A percentile compares a stretch with the other conserved stretches of the same genome.
phyloP scores from a whole-genome alignment of 2,113 vertebrate genomes.

The Albula glossodonta region DNA sequence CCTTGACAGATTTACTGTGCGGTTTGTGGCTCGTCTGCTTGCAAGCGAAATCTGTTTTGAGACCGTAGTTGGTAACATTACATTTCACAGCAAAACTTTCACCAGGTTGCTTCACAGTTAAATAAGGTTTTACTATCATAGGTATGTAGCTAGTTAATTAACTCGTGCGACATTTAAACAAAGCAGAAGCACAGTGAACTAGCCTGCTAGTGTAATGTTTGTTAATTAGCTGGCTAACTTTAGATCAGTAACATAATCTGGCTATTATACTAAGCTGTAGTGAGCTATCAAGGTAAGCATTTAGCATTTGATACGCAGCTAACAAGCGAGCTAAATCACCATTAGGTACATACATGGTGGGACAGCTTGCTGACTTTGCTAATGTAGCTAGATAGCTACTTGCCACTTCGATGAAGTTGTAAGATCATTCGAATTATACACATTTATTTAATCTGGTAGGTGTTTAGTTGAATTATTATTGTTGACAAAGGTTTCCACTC shows the following conservation, averaged over 20 bases:
- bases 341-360: neutral
- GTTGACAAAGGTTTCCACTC: no score
- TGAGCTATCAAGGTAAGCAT: neutral
- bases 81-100: neutral
- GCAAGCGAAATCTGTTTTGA: neutral
- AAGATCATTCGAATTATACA: neutral
- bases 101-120: neutral
- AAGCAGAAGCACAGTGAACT: neutral
- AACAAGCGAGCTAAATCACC: neutral
- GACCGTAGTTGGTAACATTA: no score
- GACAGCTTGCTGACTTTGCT: neutral
- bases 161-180: neutral
- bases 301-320: neutral
- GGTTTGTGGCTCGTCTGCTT: neutral
- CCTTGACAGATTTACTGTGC: constrained; percentile 21
- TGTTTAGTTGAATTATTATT: no score
- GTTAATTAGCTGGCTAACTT: neutral
- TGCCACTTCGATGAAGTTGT: neutral
- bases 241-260: neutral
- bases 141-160: neutral
- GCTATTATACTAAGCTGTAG: neutral
- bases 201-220: neutral
- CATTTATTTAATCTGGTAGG: no score
- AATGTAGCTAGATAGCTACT: neutral
- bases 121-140: neutral